Evolutionary conservation across 2,797 vertebrate species (phyloP), one percentile per base, ranked within the genome.

Genomic region (Myotis myotis): DNA sequence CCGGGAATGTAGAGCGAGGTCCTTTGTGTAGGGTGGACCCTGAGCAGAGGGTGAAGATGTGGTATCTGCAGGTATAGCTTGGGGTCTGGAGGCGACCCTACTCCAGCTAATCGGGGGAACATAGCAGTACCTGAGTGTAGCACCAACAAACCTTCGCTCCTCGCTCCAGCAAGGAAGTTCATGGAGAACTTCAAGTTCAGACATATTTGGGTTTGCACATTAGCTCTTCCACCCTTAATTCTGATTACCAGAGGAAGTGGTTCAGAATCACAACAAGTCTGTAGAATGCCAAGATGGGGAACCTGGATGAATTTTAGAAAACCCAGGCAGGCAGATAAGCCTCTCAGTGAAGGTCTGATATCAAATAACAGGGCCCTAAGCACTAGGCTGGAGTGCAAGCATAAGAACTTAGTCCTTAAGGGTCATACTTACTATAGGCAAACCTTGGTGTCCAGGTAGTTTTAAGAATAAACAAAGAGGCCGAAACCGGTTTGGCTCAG

Each of bases 401-500:
- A 22, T 25, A 74, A 62, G 1, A 75, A 57, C 2, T n/a, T 41
- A 38, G 8, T 66, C 16, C 8, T 38, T 36, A 15, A 7, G 23
- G 9, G 36, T 78, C 25, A 22, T 47, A 5, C 51, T 5, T 80
- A 41, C 41, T n/a, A 16, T 57, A 33, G 36, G 8, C 19, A 38
- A 28, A 82, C 8, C 20, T 41, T 60, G 9, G 5, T 5, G 3
- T 64, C 6, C 22, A 64, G 6, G 23, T 75, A 15, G 9, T 81
- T 74, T 60, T 30, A 15, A 78, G 16, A 91, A 62, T 75, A n/a
- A 84, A 89, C 12, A 72, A 51, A 55, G 30, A 91, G 28, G n/a
- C n/a, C n/a, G n/a, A n/a, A n/a, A n/a, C n/a, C n/a, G n/a, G n/a
- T n/a, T n/a, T n/a, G n/a, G n/a, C n/a, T n/a, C n/a, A n/a, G n/a